phyloP scores from a whole-genome alignment of 2,888 invertebrate species.

The Dryomyza anilis region DNA sequence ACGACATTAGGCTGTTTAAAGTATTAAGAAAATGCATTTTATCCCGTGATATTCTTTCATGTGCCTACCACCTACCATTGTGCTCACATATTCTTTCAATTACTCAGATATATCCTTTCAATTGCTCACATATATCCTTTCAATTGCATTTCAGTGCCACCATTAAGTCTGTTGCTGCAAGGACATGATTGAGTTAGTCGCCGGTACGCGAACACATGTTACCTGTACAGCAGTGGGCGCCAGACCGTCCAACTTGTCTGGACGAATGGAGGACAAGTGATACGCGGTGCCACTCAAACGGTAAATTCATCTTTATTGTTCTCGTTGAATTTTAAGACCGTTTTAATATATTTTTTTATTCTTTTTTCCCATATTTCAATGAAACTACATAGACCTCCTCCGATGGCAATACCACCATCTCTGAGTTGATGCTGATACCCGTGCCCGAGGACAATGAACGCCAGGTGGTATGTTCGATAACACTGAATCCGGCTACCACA shows the following conservation, averaged over 20 bases:
- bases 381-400: constrained; percentile 53
- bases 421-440: constrained; percentile 59
- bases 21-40: too few species aligned
- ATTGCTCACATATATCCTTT: too few species aligned
- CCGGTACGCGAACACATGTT: constrained; percentile 76
- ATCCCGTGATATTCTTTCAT: too few species aligned
- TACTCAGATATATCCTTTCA: too few species aligned
- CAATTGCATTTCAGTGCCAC: constrained; percentile 63
- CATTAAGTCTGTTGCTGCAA: constrained; percentile 70
- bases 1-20: too few species aligned
- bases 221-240: constrained; percentile 81
- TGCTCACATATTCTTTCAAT: too few species aligned
- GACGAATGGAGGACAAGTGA: constrained; percentile 73
- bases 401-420: constrained; percentile 60
- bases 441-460: constrained; percentile 61
- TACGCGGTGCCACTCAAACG: constrained; percentile 69
- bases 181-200: constrained; percentile 77
- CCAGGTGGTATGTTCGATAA: constrained; percentile 60
- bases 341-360: too few species aligned
- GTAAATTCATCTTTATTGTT: too few species aligned
- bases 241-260: constrained; percentile 77
- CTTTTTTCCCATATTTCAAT: too few species aligned
- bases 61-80: too few species aligned
- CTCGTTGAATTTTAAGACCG: too few species aligned
- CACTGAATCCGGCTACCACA: constrained; percentile 50